Evolutionary conservation across 1,140 invertebrate species (phyloP), one percentile per base, ranked within the genome.

Genomic region (Microplitis demolitor): DNA sequence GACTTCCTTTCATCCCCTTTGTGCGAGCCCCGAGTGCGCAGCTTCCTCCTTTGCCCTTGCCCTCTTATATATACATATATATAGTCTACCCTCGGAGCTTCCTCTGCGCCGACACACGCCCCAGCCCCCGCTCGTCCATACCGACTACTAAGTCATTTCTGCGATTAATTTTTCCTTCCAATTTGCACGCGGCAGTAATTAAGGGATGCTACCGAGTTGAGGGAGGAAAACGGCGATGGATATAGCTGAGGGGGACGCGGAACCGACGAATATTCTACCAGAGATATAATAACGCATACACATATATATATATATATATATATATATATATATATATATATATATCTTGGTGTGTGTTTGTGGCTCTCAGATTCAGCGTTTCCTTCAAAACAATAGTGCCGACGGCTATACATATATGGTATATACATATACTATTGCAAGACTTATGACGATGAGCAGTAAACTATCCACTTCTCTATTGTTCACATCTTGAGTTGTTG

Each of bases 91-190:
- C 37, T 64, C 24, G 51, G n/a, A 54, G 66, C 66, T 67, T 54
- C 67, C 66, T 70, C 72, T 54, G 61, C 58, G 13, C 62, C 35
- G 54, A n/a, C 62, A 68, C 61, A 50, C 64, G 64, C 58, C 69
- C 61, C 67, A 66, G 16, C 62, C 61, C 56, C 33, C 67, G 63
- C 53, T 50, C 64, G 69, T 51, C 73, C 66, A 79, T 75, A 78
- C 77, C 77, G 78, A 80, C 84, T 86, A 72, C 85, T 87, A 88
- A 87, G 86, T 88, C 86, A 88, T 88, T 88, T 88, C 85, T 87
- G 84, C 86, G 86, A 88, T 88, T 88, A 88, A 88, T 88, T 88
- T 88, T 88, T 87, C 85, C 86, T 87, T 87, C 85, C 86, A 88
- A 87, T 88, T 87, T 87, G 86, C 86, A 87, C 86, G 85, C 86